phyloP scores from a whole-genome alignment of 2,113 vertebrate genomes.

The Lycocorax pyrrhopterus region DNA sequence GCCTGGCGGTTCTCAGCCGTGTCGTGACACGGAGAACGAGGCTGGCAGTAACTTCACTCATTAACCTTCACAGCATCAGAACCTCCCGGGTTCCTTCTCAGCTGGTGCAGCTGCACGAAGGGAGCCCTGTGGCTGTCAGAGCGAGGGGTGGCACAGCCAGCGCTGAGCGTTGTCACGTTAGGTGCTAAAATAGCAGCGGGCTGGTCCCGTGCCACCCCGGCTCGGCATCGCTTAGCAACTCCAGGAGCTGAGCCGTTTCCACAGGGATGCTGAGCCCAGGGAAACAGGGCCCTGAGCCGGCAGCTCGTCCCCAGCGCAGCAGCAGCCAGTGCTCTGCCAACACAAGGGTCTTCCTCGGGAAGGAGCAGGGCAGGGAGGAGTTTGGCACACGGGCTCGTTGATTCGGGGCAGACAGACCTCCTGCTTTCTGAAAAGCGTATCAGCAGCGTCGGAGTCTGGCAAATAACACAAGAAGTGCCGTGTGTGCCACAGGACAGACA shows the following conservation, averaged over 20 bases:
- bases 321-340: not conserved
- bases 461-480: accelerated
- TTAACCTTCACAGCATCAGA: not conserved
- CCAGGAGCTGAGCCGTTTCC: not conserved
- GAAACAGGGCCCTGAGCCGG: not conserved
- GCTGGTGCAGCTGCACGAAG: not conserved
- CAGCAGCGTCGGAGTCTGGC: accelerated
- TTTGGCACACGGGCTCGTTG: not conserved
- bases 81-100: not conserved
- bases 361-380: not conserved
- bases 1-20: not conserved
- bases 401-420: not conserved
- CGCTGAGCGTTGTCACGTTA: accelerated
- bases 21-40: not conserved
- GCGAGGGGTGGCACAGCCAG: not conserved
- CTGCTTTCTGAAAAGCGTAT: accelerated
- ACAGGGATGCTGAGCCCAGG: not conserved
- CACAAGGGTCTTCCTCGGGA: too few species aligned
- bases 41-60: not conserved
- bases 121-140: not conserved
- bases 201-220: accelerated
- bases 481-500: not conserved
- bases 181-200: not conserved
- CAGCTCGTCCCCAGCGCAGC: not conserved
- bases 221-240: not conserved